Evolutionary conservation across 2,888 invertebrate genomes (phyloP).

Genomic region (Omphaloscelis lunosa): DNA sequence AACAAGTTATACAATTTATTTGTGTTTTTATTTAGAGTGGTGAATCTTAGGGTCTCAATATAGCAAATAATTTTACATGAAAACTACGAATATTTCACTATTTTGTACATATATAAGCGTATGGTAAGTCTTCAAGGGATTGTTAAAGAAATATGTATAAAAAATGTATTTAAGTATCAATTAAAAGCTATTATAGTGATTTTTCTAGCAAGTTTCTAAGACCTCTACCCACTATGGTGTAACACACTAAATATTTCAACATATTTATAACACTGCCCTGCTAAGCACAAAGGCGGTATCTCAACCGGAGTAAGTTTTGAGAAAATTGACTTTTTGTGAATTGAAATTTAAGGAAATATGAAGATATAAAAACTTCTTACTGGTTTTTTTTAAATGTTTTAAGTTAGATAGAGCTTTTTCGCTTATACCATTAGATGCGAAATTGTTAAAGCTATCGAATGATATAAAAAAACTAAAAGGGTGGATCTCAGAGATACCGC

Average conservation of each 20-base stretch:
- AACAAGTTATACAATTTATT: conserved; percentile 30
- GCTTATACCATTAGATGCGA: no score
- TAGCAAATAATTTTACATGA: conserved; percentile 67
- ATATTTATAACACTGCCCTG: background rate
- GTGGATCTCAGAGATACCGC: no score
- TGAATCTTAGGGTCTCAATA: conserved; percentile 71
- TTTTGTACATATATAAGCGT: conserved; percentile 85
- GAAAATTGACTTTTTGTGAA: no score
- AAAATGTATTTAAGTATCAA: conserved; percentile 47
- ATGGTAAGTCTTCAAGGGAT: conserved; percentile 74
- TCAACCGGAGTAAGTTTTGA: no score
- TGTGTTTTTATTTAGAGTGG: conserved; percentile 53
- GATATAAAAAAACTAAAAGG: no score
- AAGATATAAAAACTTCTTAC: no score
- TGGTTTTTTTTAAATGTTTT: background rate
- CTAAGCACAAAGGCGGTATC: no score
- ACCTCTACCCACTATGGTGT: conserved; percentile 40
- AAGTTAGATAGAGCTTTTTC: no score
- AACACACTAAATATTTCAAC: background rate
- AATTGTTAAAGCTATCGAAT: no score
- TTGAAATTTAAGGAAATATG: no score
- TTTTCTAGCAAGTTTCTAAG: conserved; percentile 65
- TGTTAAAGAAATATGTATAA: conserved; percentile 59
- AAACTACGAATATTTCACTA: conserved; percentile 67
- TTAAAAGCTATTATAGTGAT: conserved; percentile 61